These are phyloP conservation scores for Damaliscus lunatus DNA, from an alignment of 2,113 vertebrate genomes.

Conservation along the genomic window DNA sequence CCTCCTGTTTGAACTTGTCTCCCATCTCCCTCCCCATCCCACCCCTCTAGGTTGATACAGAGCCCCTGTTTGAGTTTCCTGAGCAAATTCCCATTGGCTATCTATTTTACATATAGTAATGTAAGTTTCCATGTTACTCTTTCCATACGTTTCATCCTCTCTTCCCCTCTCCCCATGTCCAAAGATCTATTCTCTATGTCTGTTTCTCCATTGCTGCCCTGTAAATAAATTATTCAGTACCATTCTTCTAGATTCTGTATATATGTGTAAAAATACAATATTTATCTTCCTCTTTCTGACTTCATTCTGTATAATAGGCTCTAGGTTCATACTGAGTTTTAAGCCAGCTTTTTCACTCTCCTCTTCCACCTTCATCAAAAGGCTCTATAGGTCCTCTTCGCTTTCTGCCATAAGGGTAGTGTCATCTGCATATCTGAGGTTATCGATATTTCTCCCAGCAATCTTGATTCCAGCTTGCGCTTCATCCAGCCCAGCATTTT, in stretches of 20 bases:
- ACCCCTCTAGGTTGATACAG: background rate
- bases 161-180: background rate
- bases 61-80: background rate
- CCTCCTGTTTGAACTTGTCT: background rate
- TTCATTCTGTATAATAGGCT: background rate
- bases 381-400: background rate
- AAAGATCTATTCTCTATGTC: background rate
- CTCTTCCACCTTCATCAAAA: background rate
- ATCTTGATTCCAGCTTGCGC: background rate
- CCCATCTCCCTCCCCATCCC: background rate
- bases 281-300: background rate
- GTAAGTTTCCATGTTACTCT: background rate
- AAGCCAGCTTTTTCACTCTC: background rate
- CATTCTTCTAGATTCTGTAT: background rate
- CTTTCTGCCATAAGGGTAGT: background rate
- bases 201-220: background rate
- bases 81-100: background rate
- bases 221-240: background rate
- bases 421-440: background rate
- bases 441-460: background rate
- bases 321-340: background rate
- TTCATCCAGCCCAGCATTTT: no score
- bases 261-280: background rate
- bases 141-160: background rate
- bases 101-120: background rate